Percentiles rank a stretch among this genome's conserved stretches.
These are phyloP conservation scores for Colius striatus DNA, from an alignment of 2,113 vertebrate species.

Conservation along the genomic window DNA sequence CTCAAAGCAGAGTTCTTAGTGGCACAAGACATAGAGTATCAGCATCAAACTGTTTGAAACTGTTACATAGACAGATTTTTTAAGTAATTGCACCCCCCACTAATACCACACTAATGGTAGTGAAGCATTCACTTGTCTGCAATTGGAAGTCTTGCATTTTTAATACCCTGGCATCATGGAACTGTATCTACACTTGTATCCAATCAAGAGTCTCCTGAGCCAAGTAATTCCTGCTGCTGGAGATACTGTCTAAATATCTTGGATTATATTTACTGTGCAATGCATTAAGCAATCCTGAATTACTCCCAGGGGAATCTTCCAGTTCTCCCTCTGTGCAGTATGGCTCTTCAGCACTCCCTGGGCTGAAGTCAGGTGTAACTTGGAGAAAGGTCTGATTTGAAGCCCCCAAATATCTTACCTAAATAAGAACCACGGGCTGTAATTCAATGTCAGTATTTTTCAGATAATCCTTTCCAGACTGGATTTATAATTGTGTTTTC, in stretches of 20 bases:
- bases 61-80: not conserved
- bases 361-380: not conserved
- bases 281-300: constrained; percentile 37
- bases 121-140: not conserved
- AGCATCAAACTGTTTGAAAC: not conserved
- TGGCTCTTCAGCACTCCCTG: not conserved
- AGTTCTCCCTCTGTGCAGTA: not conserved
- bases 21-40: not conserved
- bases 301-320: not conserved
- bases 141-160: constrained; percentile 11
- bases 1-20: not conserved
- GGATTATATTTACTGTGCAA: constrained; percentile 52
- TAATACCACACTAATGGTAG: not conserved
- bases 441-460: not conserved
- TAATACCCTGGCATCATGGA: not conserved
- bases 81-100: not conserved
- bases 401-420: not conserved
- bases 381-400: not conserved
- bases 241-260: constrained; percentile 45
- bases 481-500: not conserved
- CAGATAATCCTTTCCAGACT: not conserved
- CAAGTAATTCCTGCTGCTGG: constrained; percentile 35
- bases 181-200: not conserved
- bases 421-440: not conserved
- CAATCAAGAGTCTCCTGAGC: constrained; percentile 18